These are phyloP conservation scores for Cricetomys ansorgei DNA, from an alignment of 2,113 vertebrate genomes.

Conservation along the genomic window DNA sequence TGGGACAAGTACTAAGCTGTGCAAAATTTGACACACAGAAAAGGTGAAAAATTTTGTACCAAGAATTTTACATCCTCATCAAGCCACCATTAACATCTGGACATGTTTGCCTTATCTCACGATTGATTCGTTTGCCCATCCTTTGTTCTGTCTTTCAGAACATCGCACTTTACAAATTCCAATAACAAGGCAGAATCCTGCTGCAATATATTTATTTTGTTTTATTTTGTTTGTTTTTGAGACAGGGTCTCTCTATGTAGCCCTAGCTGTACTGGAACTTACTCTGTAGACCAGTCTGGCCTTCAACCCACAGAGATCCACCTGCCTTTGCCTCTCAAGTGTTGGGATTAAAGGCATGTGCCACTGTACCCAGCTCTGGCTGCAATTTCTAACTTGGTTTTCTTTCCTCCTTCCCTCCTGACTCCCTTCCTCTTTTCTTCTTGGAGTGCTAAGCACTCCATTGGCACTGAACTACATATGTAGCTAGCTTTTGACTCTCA, in stretches of 20 bases:
- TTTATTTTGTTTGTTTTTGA: not conserved
- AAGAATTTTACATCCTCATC: constrained; percentile 3
- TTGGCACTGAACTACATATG: not conserved
- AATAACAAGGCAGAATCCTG: not conserved
- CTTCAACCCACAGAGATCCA: not conserved
- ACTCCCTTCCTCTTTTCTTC: not conserved
- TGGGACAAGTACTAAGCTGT: not conserved
- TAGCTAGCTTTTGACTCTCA: not conserved
- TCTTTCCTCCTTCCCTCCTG: not conserved
- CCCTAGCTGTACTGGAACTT: not conserved
- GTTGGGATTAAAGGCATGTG: not conserved
- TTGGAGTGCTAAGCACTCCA: not conserved
- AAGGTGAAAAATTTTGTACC: not conserved
- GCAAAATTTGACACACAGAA: constrained; percentile 9
- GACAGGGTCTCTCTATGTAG: not conserved
- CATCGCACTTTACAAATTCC: not conserved
- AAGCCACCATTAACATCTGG: not conserved
- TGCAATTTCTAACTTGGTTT: not conserved
- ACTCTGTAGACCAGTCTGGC: too few relatives aligned
- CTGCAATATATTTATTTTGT: not conserved
- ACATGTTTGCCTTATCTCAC: not conserved
- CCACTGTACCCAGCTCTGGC: not conserved
- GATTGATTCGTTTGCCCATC: not conserved
- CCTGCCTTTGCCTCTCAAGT: not conserved
- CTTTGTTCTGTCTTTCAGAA: too few relatives aligned